Evolutionary conservation across 2,113 vertebrate genomes (phyloP).

Genomic region (Recurvirostra avosetta): DNA sequence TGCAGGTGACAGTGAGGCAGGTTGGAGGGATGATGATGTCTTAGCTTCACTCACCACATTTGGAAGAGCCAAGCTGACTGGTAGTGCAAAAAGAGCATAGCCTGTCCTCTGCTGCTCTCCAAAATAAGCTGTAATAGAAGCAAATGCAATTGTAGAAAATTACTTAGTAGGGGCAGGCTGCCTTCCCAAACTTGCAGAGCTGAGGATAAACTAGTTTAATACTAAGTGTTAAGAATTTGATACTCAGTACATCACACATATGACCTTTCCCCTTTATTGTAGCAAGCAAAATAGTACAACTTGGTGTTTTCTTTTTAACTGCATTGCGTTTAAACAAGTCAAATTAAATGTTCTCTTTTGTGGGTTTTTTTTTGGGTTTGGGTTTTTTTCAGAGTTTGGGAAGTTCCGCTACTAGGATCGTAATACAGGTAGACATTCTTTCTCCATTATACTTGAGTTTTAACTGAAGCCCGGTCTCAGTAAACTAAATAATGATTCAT

Average conservation of each 20-base stretch:
- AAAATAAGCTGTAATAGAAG: not conserved
- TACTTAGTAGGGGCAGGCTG: not conserved
- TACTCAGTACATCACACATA: not conserved
- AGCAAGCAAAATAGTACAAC: not conserved
- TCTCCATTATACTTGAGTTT: not conserved
- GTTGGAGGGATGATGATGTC: not conserved
- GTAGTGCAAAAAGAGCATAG: not conserved
- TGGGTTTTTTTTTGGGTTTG: not conserved
- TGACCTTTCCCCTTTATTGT: not conserved
- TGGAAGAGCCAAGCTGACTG: not conserved
- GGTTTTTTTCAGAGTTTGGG: slow-evolving; percentile 36
- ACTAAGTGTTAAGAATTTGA: not conserved
- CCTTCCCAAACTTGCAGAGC: not conserved
- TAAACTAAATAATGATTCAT: not conserved
- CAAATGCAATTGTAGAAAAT: not conserved
- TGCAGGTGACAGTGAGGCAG: not conserved
- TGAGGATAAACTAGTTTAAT: not conserved
- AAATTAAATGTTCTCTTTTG: not conserved
- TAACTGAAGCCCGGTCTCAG: not conserved
- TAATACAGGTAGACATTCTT: slow-evolving; percentile 45
- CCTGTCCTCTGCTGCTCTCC: not conserved
- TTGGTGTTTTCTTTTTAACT: not conserved
- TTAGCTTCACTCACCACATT: not conserved
- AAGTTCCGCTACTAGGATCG: slow-evolving; percentile 51
- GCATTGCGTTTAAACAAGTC: not conserved